A percentile compares a stretch with the other conserved stretches of the same genome.
phyloP scores from a whole-genome alignment of 1,140 invertebrate species.

The Triops longicaudatus region DNA sequence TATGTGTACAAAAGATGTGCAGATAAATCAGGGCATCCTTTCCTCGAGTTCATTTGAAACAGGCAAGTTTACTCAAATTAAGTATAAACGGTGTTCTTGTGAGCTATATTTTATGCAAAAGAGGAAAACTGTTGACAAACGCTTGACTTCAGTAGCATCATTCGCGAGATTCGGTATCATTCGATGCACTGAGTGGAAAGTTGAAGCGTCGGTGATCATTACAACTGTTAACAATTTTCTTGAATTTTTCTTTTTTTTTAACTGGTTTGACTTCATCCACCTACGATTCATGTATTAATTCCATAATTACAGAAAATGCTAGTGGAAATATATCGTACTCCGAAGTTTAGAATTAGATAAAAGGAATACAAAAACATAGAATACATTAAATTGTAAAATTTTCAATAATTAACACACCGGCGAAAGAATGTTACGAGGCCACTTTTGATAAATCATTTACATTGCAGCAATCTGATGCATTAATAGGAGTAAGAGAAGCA shows the following conservation, averaged over 20 bases:
- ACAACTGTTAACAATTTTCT: no score
- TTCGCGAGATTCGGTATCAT: neutral
- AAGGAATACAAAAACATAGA: neutral
- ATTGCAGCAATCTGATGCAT: neutral
- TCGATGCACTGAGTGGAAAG: no score
- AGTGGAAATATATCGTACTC: neutral
- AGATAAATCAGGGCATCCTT: no score
- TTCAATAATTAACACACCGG: neutral
- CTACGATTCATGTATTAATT: neutral
- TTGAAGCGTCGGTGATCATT: no score
- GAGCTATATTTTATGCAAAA: no score
- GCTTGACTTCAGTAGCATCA: neutral
- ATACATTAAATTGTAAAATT: neutral
- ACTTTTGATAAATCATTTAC: neutral
- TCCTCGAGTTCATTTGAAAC: no score
- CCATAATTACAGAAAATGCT: slow-evolving; percentile 6
- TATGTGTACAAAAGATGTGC: no score
- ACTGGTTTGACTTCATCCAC: neutral
- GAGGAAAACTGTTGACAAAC: no score
- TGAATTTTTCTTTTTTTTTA: no score
- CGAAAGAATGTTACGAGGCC: neutral
- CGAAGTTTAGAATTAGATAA: neutral
- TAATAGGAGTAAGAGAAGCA: slow-evolving; percentile 7
- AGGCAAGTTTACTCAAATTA: no score
- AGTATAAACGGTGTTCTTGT: no score